phyloP scores from a whole-genome alignment of 2,888 invertebrate genomes.

The Ephialtes manifestator region DNA sequence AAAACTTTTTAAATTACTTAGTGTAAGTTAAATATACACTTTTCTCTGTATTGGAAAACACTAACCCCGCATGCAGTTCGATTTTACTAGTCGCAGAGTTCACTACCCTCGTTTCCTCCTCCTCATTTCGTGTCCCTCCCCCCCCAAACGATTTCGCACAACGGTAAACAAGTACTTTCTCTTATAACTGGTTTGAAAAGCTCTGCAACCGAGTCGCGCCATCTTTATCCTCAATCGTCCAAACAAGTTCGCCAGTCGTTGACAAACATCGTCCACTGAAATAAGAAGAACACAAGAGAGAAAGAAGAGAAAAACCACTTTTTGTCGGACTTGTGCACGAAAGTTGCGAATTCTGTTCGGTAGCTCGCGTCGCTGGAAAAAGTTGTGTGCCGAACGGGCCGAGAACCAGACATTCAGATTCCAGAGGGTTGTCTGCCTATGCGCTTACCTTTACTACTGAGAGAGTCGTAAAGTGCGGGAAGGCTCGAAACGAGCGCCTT shows the following conservation, averaged over 20 bases:
- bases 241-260: slow-evolving; percentile 41
- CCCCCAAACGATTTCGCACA: neutral
- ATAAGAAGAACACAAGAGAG: slow-evolving; percentile 5
- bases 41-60: too few relatives aligned
- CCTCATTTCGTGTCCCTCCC: neutral
- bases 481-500: neutral
- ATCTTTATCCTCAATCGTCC: slow-evolving; percentile 19
- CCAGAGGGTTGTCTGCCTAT: slow-evolving; percentile 50
- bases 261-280: slow-evolving; percentile 48
- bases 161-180: slow-evolving; percentile 21
- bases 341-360: slow-evolving; percentile 56
- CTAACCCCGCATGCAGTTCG: neutral
- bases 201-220: neutral
- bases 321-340: slow-evolving; percentile 25
- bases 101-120: slow-evolving; percentile 28
- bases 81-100: slow-evolving; percentile 14
- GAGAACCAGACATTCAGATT: slow-evolving; percentile 58
- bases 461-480: slow-evolving; percentile 48
- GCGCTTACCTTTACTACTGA: slow-evolving; percentile 47
- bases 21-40: too few relatives aligned
- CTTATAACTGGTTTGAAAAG: neutral
- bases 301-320: neutral
- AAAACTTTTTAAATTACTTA: too few relatives aligned
- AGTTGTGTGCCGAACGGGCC: slow-evolving; percentile 46
- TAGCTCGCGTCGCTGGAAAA: neutral